phyloP scores from a whole-genome alignment of 1,140 invertebrate species.

The Hycleus phaleratus region DNA sequence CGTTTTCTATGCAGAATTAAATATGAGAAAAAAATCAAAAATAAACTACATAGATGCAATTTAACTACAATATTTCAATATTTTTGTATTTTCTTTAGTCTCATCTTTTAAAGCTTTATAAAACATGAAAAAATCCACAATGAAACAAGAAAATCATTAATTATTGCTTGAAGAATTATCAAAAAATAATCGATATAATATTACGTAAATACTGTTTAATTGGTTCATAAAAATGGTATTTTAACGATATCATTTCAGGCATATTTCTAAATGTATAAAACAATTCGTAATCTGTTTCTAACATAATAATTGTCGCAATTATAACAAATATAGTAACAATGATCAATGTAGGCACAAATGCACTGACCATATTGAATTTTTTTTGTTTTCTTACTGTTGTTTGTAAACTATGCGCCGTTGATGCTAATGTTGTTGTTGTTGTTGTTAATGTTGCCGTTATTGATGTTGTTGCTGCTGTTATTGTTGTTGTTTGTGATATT shows the following conservation, averaged over 20 bases:
- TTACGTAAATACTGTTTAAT: constrained; percentile 62
- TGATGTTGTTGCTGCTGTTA: neutral
- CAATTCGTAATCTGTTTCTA: constrained; percentile 66
- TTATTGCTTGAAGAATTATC: neutral
- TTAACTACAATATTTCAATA: neutral
- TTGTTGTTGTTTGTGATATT: neutral
- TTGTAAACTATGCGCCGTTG: constrained; percentile 19
- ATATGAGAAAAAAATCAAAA: neutral
- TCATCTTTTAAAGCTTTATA: neutral
- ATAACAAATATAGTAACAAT: constrained; percentile 58
- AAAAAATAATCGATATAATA: constrained; percentile 19
- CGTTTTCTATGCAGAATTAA: too few relatives aligned
- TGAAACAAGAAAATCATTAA: neutral
- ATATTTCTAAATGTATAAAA: constrained; percentile 62
- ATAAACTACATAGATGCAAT: neutral
- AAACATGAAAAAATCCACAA: neutral
- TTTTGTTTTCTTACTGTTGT: constrained; percentile 27
- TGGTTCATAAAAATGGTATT: constrained; percentile 74
- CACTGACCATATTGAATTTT: constrained; percentile 54
- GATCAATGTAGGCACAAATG: constrained; percentile 65
- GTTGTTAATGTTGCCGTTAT: constrained; percentile 27
- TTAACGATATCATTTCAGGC: constrained; percentile 70
- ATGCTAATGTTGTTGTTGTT: constrained; percentile 28
- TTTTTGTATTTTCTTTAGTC: neutral
- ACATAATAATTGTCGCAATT: constrained; percentile 56